Conservation (phyloP, 2,113 vertebrate genomes). For the Drymodes brunneopygia region DNA sequence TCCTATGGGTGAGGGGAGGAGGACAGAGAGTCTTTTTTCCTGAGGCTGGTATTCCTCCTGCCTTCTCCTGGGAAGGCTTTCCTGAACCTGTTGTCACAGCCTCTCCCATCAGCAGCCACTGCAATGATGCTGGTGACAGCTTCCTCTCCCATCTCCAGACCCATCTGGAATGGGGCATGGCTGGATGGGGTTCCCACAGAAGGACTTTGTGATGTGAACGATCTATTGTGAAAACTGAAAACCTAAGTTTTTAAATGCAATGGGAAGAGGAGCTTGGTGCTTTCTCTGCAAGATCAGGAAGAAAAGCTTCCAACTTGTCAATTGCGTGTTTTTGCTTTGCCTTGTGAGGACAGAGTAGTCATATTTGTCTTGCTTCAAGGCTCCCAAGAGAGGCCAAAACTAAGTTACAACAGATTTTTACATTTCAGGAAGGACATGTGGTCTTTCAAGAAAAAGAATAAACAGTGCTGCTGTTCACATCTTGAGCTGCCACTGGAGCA, state of each 20-base stretch:
- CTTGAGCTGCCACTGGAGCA: background rate
- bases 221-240: background rate
- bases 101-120: background rate
- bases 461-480: background rate
- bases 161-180: background rate
- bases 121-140: background rate
- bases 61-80: background rate
- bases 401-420: slow-evolving; percentile 8
- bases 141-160: background rate
- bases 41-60: background rate
- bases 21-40: background rate
- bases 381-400: background rate
- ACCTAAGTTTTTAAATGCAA: background rate
- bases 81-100: background rate
- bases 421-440: background rate
- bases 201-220: background rate
- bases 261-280: background rate
- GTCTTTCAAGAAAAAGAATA: background rate
- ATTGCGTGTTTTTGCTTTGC: background rate
- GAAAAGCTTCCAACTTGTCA: background rate
- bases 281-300: background rate
- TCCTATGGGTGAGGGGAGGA: no score
- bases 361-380: background rate
- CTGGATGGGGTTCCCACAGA: background rate
- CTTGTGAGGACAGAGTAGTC: background rate